These are phyloP conservation scores for Sparus aurata DNA, from an alignment of 2,797 vertebrate genomes.

Conservation along the genomic window DNA sequence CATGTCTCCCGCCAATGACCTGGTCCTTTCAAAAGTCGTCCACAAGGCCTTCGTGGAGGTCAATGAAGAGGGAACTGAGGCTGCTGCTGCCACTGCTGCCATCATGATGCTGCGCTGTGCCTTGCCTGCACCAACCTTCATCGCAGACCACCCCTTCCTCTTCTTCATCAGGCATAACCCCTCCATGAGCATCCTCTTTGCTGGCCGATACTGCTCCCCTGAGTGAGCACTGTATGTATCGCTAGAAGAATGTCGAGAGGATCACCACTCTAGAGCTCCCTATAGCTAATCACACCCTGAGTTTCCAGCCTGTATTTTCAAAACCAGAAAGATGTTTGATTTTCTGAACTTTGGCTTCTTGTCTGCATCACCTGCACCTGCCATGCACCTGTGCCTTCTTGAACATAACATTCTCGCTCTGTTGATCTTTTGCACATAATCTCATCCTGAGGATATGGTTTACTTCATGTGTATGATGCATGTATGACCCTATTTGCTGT, in stretches of 20 bases:
- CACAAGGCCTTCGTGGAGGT: constrained; percentile 94
- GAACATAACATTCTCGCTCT: not conserved
- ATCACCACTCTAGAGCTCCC: not conserved
- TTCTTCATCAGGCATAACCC: constrained; percentile 91
- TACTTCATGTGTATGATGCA: constrained; percentile 10
- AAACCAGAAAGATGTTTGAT: not conserved
- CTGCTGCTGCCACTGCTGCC: constrained; percentile 85
- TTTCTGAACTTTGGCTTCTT: not conserved
- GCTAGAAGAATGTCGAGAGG: not conserved
- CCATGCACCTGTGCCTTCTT: constrained; percentile 27
- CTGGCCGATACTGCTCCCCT: constrained; percentile 86
- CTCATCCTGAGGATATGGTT: not conserved
- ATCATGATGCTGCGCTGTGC: constrained; percentile 76
- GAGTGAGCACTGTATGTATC: constrained; percentile 27
- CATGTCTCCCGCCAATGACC: constrained; percentile 85
- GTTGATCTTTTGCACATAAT: constrained; percentile 7
- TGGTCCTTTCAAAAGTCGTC: constrained; percentile 89
- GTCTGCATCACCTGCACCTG: no score
- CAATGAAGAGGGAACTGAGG: constrained; percentile 93
- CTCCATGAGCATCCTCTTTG: constrained; percentile 88
- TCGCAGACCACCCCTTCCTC: constrained; percentile 92
- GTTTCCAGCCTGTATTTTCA: constrained; percentile 12
- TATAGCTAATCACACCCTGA: not conserved
- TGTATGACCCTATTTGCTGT: constrained; percentile 41
- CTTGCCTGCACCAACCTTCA: constrained; percentile 55